These are phyloP conservation scores for Falco biarmicus DNA, from an alignment of 2,797 vertebrate genomes.

Conservation along the genomic window DNA sequence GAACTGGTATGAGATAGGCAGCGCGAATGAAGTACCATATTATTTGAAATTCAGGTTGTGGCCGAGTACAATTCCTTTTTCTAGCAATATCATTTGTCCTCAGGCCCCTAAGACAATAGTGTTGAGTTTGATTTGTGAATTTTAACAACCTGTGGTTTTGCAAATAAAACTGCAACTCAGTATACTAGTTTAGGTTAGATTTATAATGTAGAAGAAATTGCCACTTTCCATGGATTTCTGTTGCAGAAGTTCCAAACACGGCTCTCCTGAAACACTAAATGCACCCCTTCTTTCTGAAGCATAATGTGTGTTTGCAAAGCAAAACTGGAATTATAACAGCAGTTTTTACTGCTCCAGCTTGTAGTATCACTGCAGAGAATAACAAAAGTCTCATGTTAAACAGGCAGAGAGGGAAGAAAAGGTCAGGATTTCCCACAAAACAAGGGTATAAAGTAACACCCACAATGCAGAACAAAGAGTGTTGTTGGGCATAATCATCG, in stretches of 20 bases:
- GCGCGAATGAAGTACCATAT: background rate
- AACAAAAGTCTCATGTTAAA: background rate
- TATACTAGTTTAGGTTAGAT: background rate
- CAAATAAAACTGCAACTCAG: background rate
- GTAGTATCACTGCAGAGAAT: background rate
- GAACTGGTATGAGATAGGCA: background rate
- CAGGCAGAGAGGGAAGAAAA: background rate
- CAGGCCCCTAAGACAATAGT: background rate
- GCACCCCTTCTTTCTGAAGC: background rate
- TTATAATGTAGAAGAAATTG: background rate
- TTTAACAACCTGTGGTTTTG: background rate
- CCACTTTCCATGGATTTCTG: background rate
- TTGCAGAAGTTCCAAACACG: background rate
- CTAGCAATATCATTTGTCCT: background rate
- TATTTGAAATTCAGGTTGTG: background rate
- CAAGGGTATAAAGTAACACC: background rate
- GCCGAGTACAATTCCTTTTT: background rate
- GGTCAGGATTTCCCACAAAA: background rate
- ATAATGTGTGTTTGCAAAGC: background rate
- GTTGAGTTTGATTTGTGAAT: background rate
- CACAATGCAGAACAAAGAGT: background rate
- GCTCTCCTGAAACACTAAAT: background rate
- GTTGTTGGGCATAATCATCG: background rate
- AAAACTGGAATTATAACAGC: background rate
- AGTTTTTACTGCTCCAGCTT: background rate